These are phyloP conservation scores for Triplophysa siluroides DNA, from an alignment of 2,113 vertebrate genomes.

Conservation along the genomic window DNA sequence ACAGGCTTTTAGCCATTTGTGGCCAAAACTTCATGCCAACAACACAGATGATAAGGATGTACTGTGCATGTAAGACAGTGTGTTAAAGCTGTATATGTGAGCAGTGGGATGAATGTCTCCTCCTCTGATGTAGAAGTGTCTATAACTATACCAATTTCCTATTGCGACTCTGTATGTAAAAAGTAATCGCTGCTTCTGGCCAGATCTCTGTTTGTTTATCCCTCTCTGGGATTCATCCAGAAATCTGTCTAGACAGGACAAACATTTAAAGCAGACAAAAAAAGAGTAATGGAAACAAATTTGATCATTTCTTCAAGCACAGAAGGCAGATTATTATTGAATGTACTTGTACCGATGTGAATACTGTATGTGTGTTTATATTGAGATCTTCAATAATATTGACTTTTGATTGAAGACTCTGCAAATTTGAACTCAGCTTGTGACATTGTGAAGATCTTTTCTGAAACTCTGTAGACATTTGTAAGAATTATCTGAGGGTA, in stretches of 20 bases:
- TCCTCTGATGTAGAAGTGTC: too few relatives aligned
- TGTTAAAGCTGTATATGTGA: too few relatives aligned
- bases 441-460: too few relatives aligned
- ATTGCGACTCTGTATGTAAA: background rate
- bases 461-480: background rate
- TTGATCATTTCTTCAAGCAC: conserved; percentile 32
- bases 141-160: too few relatives aligned
- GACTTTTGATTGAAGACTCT: too few relatives aligned
- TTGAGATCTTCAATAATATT: too few relatives aligned
- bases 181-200: conserved; percentile 20
- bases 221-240: conserved; percentile 10
- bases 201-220: conserved; percentile 1
- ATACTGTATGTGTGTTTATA: too few relatives aligned
- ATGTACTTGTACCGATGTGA: background rate
- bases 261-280: conserved; percentile 13
- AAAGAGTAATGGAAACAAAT: conserved; percentile 38
- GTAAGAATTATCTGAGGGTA: background rate
- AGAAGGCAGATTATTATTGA: background rate
- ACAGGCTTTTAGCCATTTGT: background rate
- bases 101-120: too few relatives aligned
- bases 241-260: conserved; percentile 28
- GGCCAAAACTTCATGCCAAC: background rate
- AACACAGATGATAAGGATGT: background rate
- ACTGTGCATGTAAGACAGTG: background rate
- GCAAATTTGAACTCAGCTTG: too few relatives aligned